Evolutionary conservation across 2,888 invertebrate genomes (phyloP), one percentile per base, ranked within the genome.

Genomic region (Dasysyrphus albostriatus): DNA sequence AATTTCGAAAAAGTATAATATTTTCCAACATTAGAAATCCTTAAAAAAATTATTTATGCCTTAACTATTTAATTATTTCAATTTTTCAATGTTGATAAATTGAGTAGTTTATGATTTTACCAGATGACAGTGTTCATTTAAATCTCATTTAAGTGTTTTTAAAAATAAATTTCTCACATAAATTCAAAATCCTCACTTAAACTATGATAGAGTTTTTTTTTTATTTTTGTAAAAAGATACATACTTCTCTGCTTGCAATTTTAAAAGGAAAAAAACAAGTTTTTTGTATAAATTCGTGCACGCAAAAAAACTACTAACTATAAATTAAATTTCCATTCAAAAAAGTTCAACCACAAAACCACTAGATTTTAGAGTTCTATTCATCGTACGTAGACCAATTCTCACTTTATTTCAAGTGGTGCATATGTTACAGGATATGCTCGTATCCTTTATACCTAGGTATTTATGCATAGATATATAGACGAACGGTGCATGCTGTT

Each of bases 321-420:
- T 42, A 42, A 61, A 42, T 61, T 61, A 61, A 61, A 42, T 19
- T 42, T 29, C 42, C 61, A 61, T 61, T 24, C 9, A 61, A 61
- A 61, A 61, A 61, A 24, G 19, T 61, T n/a, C 39, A 61, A 61
- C 61, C 61, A 42, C 61, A 61, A 61, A 61, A 42, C 61, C 61
- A 61, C 61, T 42, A 24, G 61, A 24, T 61, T 61, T 61, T 37
- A 16, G 42, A 61, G 61, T 58, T 39, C 39, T 42, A 61, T 61
- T 39, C 61, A 61, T 61, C 39, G 59, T 8, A 16, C 42, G 34
- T 9, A 39, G 24, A 39, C 39, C 61, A 39, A 58, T 61, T 39
- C 24, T 42, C 61, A 39, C 61, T 61, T 42, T 24, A 19, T 39
- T 19, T 24, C 39, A 14, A 24, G 39, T 61, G 12, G 14, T 59